Base-by-base conservation (phyloP, 2,113 vertebrate genomes). In the Myrmecophaga tridactyla region DNA sequence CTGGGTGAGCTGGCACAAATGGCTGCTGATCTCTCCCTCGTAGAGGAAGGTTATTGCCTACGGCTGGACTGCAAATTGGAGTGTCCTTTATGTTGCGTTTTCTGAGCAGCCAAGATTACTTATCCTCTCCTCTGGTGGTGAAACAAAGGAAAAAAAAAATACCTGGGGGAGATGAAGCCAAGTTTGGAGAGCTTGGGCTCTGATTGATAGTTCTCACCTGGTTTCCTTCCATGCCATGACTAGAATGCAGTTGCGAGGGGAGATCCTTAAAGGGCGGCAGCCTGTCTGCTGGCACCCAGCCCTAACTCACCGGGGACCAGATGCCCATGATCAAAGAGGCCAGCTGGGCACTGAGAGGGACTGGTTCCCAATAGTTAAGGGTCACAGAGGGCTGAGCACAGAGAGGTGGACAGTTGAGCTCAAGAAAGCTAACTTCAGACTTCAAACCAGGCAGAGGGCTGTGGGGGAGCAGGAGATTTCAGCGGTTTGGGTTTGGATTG, bases 61-160 rank as follows among this genome's bases (percentile, higher is more conserved):
- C 0, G 46, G 23, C 85, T 76, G 65, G 90, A 88, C 96, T 96
- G 80, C 12, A n/a, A 95, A 86, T 58, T 73, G 75, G 56, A 53
- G 48, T 80, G 8, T 96, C 18, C 65, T 96, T 82, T 73, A 51
- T 41, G n/a, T 69, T 77, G 12, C 69, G 23, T 56, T 86, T 93
- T 78, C 51, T 87, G 51, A 93, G 85, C 83, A 93, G 78, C 73
- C 76, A n/a, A 23, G 2, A 60, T 94, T 81, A 80, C 46, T 3
- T 83, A 39, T 78, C 11, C 13, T 92, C 0, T 2, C 23, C 63
- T 39, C 27, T 39, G 81, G 94, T 62, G 46, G 21, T 53, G 53
- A 63, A 96, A 90, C 87, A 46, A 92, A 93, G 82, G 73, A 36
- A 41, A 10, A 34, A 56, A 65, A 14, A 29, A 67, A 63, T 6